These are phyloP conservation scores for Barypeithes pellucidus DNA, from an alignment of 2,888 invertebrate species.

Conservation along the genomic window DNA sequence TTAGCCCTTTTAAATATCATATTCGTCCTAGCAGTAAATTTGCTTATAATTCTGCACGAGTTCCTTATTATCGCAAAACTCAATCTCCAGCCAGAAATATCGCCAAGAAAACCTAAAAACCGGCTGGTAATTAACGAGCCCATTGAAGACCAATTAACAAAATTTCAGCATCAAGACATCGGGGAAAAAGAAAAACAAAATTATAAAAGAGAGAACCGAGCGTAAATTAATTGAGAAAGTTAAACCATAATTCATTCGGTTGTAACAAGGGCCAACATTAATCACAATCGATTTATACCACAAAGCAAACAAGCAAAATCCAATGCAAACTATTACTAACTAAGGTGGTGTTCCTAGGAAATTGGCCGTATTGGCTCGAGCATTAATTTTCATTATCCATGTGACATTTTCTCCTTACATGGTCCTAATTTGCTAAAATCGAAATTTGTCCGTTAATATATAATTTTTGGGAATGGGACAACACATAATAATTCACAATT, in stretches of 20 bases:
- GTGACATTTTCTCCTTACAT: neutral
- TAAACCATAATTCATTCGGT: slow-evolving; percentile 51
- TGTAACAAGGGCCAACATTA: slow-evolving; percentile 34
- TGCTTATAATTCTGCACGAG: slow-evolving; percentile 1
- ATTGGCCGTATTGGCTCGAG: neutral
- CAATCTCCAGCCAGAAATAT: slow-evolving; percentile 1
- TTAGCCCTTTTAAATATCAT: neutral
- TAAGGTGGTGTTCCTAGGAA: slow-evolving; percentile 5
- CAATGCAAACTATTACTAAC: slow-evolving; percentile 31
- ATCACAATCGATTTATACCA: slow-evolving; percentile 35
- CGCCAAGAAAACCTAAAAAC: slow-evolving; percentile 8
- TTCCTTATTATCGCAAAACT: neutral
- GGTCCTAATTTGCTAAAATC: neutral
- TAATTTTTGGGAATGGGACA: too few species aligned
- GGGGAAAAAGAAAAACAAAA: slow-evolving; percentile 30
- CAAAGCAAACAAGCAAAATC: slow-evolving; percentile 30
- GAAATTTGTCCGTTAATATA: too few species aligned
- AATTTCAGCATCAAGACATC: slow-evolving; percentile 34
- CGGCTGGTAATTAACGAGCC: slow-evolving; percentile 32
- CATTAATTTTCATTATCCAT: slow-evolving; percentile 8
- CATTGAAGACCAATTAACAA: slow-evolving; percentile 32
- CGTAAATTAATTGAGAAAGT: slow-evolving; percentile 49
- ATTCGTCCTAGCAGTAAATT: neutral
- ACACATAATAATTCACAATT: too few species aligned
- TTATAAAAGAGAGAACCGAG: slow-evolving; percentile 27